Evolutionary conservation across 2,113 vertebrate species (phyloP).

Genomic region (Apeltes quadracus): DNA sequence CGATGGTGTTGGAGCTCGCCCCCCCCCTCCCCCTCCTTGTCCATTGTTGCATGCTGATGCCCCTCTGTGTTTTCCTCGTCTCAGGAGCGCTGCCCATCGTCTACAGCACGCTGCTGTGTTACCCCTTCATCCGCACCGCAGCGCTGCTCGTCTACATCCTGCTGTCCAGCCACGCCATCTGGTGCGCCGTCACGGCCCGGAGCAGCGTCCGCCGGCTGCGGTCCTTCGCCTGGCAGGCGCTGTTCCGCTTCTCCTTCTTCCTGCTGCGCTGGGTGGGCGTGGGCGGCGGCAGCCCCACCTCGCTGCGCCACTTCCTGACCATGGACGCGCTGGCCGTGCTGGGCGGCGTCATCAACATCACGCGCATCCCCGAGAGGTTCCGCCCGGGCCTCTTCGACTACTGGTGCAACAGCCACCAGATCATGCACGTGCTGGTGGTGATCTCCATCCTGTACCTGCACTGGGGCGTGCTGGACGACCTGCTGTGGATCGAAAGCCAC

Average conservation of each 20-base stretch:
- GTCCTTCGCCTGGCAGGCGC: slow-evolving; percentile 90
- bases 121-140: slow-evolving; percentile 84
- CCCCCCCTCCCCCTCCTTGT: too few relatives aligned
- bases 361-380: slow-evolving; percentile 89
- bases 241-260: slow-evolving; percentile 91
- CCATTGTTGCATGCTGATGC: too few relatives aligned
- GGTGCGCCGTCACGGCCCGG: slow-evolving; percentile 89
- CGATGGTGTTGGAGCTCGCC: too few relatives aligned
- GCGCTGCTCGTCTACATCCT: slow-evolving; percentile 87
- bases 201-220: slow-evolving; percentile 87
- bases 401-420: slow-evolving; percentile 96
- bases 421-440: slow-evolving; percentile 94
- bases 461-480: slow-evolving; percentile 90
- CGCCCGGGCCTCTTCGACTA: slow-evolving; percentile 91
- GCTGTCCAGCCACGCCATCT: slow-evolving; percentile 88
- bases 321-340: slow-evolving; percentile 91
- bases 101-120: slow-evolving; percentile 90
- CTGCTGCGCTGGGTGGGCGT: slow-evolving; percentile 86
- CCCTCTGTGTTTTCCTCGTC: background rate
- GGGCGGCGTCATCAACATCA: slow-evolving; percentile 91
- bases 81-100: slow-evolving; percentile 91
- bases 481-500: slow-evolving; percentile 88
- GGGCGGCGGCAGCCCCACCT: slow-evolving; percentile 87
- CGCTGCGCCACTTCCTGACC: slow-evolving; percentile 88
- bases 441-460: slow-evolving; percentile 91